Conservation (phyloP, 2,797 vertebrate genomes). For the Myripristis murdjan region DNA sequence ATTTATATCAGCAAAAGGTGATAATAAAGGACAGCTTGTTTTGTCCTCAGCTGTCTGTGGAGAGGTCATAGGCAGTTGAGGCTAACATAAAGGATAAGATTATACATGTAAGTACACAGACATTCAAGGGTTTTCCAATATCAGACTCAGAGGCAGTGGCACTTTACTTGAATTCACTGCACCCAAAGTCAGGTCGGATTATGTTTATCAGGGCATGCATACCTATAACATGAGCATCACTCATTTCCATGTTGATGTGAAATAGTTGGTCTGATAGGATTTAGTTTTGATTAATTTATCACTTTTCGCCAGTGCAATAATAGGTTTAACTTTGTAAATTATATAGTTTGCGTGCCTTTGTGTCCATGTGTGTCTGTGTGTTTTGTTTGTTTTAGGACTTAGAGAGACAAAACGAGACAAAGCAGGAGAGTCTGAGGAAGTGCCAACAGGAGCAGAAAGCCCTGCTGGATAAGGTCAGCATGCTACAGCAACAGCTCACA, state of each 20-base stretch:
- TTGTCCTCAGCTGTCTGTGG: slow-evolving; percentile 78
- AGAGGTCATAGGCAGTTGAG: slow-evolving; percentile 72
- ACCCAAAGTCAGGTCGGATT: not conserved
- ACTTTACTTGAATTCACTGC: not conserved
- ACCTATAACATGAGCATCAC: no score
- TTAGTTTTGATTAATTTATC: not conserved
- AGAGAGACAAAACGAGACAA: slow-evolving; percentile 91
- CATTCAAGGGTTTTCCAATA: not conserved
- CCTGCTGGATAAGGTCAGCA: slow-evolving; percentile 90
- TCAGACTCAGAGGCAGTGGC: not conserved
- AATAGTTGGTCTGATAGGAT: not conserved
- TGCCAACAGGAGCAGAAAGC: slow-evolving; percentile 92
- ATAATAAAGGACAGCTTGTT: slow-evolving; percentile 20
- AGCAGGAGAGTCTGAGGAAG: slow-evolving; percentile 90
- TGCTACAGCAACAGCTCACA: slow-evolving; percentile 91
- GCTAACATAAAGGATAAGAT: slow-evolving; percentile 76
- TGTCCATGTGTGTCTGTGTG: slow-evolving; percentile 6
- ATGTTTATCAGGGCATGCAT: not conserved
- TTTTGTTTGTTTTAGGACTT: slow-evolving; percentile 85
- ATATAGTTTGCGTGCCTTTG: not conserved
- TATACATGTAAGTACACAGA: slow-evolving; percentile 77
- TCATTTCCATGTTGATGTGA: slow-evolving; percentile 2
- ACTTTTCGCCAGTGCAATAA: not conserved
- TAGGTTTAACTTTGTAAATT: not conserved
- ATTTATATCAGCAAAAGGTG: slow-evolving; percentile 9